Evolutionary conservation across 2,113 vertebrate species (phyloP), one percentile per base, ranked within the genome.

Genomic region (Sciurus niger): DNA sequence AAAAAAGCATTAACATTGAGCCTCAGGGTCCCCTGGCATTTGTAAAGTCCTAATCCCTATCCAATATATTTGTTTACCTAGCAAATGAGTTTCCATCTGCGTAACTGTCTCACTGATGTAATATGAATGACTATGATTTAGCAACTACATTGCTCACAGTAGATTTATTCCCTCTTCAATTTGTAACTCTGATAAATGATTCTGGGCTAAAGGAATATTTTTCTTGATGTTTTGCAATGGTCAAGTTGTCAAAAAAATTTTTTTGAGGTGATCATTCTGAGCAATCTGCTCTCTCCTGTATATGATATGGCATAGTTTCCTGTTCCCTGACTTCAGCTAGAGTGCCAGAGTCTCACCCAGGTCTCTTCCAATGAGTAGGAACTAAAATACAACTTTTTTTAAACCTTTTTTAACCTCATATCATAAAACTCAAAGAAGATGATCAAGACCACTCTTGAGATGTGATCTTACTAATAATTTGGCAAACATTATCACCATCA

Each of bases 121-220:
- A 34, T 63, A 32, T 40, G 6, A 84, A 82, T 93, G n/a, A 79
- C 4, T 51, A 46, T 8, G 12, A 32, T 37, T 89, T 74, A 30
- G 1, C 80, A n/a, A 72, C 6, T 68, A 11, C 87, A 34, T 53
- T 73, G 28, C 55, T 79, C 46, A 94, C 51, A 55, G 83, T 30
- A 84, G 13, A 90, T 65, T 91, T 80, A 67, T 11, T 84, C 16
- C 78, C 5, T 20, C 84, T 92, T 92, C 30, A 70, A 18, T 30
- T 76, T 80, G 11, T 51, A 90, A 53, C 51, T 94, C 76, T 58
- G 14, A 80, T 9, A 95, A 95, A 87, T 80, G 48, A 76, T 32
- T 10, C 53, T 76, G 37, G 8, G 43, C 6, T 32, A 16, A 70
- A 60, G 37, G 13, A 78, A 34, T 70, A 25, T 53, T 87, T 84